phyloP scores from a whole-genome alignment of 2,113 vertebrate species.

The Sylvilagus bachmani region DNA sequence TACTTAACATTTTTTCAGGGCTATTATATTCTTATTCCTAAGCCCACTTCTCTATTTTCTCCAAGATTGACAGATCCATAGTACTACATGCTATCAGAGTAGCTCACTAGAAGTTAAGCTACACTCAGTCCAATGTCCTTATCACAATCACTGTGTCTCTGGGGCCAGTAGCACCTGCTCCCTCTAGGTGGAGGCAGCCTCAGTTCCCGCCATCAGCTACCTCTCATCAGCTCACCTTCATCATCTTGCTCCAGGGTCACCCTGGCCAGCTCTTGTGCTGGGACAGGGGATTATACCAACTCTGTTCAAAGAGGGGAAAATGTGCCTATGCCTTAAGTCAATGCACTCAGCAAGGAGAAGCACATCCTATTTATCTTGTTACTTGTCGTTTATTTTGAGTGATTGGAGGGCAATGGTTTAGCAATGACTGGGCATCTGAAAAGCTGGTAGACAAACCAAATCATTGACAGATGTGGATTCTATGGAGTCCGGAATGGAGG shows the following conservation, averaged over 20 bases:
- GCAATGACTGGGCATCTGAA: constrained; percentile 62
- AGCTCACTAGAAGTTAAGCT: neutral
- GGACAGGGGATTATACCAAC: constrained; percentile 92
- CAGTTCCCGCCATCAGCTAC: constrained; percentile 80
- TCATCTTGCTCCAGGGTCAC: constrained; percentile 91
- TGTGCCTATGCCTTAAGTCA: constrained; percentile 99
- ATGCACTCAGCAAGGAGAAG: constrained; percentile 99
- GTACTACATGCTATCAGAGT: neutral
- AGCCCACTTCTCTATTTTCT: neutral
- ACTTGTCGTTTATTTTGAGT: constrained; percentile 86
- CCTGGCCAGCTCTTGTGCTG: constrained; percentile 93
- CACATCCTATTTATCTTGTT: constrained; percentile 94
- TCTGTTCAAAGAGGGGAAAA: constrained; percentile 96
- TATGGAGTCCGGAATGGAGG: constrained; percentile 67
- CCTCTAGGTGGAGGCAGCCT: neutral
- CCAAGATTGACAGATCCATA: neutral
- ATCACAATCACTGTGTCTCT: constrained; percentile 27
- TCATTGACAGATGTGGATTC: constrained; percentile 66
- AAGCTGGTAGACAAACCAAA: constrained; percentile 69
- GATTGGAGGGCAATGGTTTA: constrained; percentile 65
- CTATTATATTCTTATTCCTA: neutral
- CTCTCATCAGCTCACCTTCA: constrained; percentile 79
- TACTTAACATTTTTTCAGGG: neutral
- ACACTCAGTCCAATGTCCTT: neutral
- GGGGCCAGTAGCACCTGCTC: neutral